phyloP scores from a whole-genome alignment of 2,888 invertebrate species.

The Cyclophora punctaria region DNA sequence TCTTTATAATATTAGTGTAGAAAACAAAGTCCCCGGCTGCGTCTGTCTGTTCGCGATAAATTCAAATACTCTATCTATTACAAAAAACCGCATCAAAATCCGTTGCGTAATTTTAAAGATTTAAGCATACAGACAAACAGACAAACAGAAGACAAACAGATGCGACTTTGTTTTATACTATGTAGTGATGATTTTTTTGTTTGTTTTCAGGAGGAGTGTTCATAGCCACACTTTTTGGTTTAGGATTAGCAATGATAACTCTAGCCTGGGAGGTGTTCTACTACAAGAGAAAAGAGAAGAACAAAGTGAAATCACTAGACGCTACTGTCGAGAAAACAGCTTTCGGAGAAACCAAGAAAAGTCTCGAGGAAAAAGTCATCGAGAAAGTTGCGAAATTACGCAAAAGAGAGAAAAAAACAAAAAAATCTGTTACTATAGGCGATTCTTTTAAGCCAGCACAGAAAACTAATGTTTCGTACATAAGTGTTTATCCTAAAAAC shows the following conservation, averaged over 20 bases:
- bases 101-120: too few relatives aligned
- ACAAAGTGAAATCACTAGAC: constrained; percentile 36
- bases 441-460: constrained; percentile 56
- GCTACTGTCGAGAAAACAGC: constrained; percentile 32
- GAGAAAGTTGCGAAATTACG: constrained; percentile 22
- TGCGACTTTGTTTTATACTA: too few relatives aligned
- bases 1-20: too few relatives aligned
- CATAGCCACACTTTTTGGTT: constrained; percentile 89
- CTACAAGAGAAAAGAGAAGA: constrained; percentile 76
- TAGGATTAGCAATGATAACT: constrained; percentile 89
- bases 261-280: constrained; percentile 87
- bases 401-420: constrained; percentile 22
- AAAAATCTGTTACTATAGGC: constrained; percentile 55
- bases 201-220: constrained; percentile 85
- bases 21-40: neutral
- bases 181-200: neutral
- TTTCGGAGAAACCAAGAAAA: constrained; percentile 28
- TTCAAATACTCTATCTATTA: too few relatives aligned
- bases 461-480: constrained; percentile 45
- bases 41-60: neutral
- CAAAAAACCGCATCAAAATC: too few relatives aligned
- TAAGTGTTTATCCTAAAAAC: constrained; percentile 56
- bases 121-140: too few relatives aligned
- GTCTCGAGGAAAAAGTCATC: constrained; percentile 21
- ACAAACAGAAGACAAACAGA: too few relatives aligned